Conservation (phyloP, 2,888 invertebrate genomes). For the Augochlorella aurata region DNA sequence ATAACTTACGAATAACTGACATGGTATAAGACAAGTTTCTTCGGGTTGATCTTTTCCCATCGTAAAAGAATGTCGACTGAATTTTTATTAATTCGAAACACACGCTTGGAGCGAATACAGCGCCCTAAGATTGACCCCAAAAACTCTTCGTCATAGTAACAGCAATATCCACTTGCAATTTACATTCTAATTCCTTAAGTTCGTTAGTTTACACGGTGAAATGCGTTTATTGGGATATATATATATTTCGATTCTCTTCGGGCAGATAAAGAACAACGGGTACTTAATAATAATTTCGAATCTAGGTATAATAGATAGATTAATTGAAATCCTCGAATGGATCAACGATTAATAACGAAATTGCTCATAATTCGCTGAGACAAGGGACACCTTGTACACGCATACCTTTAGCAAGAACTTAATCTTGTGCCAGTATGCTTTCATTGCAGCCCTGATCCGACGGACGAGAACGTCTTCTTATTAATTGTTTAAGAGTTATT, state of each 20-base stretch:
- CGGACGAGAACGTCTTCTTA: constrained; percentile 15
- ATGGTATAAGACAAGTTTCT: background rate
- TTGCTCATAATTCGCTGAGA: background rate
- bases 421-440: background rate
- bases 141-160: background rate
- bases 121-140: background rate
- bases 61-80: background rate
- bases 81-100: background rate
- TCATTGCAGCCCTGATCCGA: background rate
- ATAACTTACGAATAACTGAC: background rate
- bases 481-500: constrained; percentile 30
- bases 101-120: too few species aligned
- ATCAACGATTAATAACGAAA: background rate
- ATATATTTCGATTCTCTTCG: background rate
- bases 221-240: background rate
- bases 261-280: background rate
- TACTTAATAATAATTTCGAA: background rate
- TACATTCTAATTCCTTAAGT: background rate
- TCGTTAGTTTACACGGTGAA: background rate
- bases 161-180: background rate
- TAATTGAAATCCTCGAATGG: background rate
- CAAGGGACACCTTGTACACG: background rate
- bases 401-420: background rate
- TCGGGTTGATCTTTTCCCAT: background rate
- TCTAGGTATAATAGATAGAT: background rate